Percentiles rank a stretch among this genome's conserved stretches.
Evolutionary conservation across 2,797 vertebrate species (phyloP).

Genomic region (Leptoclinus maculatus): DNA sequence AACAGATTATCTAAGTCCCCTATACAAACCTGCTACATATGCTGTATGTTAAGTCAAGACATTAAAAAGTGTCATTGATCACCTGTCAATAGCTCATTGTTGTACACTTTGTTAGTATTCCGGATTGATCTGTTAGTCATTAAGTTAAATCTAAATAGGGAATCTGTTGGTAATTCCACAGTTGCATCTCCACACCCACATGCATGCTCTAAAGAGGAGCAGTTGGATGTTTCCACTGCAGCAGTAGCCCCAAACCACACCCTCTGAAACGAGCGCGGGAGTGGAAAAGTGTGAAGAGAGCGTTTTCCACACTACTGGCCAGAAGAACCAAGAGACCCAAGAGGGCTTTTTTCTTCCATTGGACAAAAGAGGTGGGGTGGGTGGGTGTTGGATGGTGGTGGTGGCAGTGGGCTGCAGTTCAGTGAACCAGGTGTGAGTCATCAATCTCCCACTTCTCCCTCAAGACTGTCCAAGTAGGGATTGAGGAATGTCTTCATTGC

Average conservation of each 20-base stretch:
- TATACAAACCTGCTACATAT: not conserved
- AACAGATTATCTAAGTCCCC: not conserved
- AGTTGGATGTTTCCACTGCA: conserved; percentile 70
- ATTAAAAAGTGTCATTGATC: not conserved
- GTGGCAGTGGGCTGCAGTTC: conserved; percentile 27
- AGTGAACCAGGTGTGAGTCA: conserved; percentile 70
- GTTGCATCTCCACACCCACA: conserved; percentile 24
- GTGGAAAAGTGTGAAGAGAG: conserved; percentile 69
- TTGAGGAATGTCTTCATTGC: conserved; percentile 16
- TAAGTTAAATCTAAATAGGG: not conserved
- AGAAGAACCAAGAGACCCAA: conserved; percentile 65
- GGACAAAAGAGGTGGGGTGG: conserved; percentile 29
- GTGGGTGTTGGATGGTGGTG: conserved; percentile 11
- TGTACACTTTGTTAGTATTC: not conserved
- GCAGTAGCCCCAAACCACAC: conserved; percentile 69
- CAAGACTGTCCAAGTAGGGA: conserved; percentile 26
- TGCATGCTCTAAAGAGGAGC: conserved; percentile 20
- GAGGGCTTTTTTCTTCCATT: conserved; percentile 43
- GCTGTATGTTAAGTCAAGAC: not conserved
- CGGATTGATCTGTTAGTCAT: not conserved
- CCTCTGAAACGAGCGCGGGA: conserved; percentile 54
- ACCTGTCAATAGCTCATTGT: not conserved
- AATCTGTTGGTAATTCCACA: not conserved
- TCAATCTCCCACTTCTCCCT: conserved; percentile 53
- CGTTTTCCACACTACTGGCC: conserved; percentile 71